Percentiles rank a stretch among this genome's conserved stretches.
Evolutionary conservation across 1,140 invertebrate species (phyloP).

Genomic region (Lamellibrachia luymesi): DNA sequence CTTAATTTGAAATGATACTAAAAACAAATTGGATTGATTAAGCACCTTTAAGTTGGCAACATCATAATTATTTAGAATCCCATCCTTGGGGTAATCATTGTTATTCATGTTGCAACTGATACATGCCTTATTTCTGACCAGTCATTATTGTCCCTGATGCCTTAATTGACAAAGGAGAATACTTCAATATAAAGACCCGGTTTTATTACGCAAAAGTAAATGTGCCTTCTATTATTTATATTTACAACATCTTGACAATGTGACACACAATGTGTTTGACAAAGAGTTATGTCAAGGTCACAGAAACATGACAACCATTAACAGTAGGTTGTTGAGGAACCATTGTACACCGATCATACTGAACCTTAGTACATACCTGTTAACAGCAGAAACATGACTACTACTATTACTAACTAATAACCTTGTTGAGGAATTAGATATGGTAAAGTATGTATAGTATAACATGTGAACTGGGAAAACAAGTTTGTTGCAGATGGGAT

Average conservation of each 20-base stretch:
- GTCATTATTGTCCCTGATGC: no score
- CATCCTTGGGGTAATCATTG: no score
- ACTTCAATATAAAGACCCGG: not conserved
- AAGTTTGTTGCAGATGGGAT: not conserved
- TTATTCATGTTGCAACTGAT: no score
- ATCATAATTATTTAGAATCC: no score
- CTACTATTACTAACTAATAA: not conserved
- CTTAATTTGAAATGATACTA: no score
- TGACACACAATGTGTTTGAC: not conserved
- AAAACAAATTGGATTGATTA: no score
- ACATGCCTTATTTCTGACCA: not conserved
- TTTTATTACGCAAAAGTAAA: not conserved
- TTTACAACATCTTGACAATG: not conserved
- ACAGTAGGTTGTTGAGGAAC: not conserved
- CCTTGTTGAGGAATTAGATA: not conserved
- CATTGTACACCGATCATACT: not conserved
- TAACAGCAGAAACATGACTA: not conserved
- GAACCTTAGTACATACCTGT: not conserved
- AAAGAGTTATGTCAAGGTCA: not conserved
- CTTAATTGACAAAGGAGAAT: no score
- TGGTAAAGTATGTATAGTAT: not conserved
- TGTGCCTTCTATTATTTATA: not conserved
- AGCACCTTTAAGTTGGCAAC: no score
- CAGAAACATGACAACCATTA: not conserved
- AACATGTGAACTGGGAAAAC: not conserved